Evolutionary conservation across 2,888 invertebrate species (phyloP).

Genomic region (Habrosyne pyritoides): DNA sequence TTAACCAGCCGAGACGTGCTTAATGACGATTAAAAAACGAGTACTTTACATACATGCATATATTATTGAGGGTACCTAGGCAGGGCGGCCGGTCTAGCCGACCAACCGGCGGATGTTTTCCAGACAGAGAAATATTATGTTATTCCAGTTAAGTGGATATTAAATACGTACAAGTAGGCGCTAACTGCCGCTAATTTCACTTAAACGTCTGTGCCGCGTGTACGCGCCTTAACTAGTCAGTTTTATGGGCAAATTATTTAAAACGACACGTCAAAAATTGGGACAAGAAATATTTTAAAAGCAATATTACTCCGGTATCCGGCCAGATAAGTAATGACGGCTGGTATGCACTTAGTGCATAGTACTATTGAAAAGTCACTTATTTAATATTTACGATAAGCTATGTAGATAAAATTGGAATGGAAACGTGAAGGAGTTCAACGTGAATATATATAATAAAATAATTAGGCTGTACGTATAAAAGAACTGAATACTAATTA

Average conservation of each 20-base stretch:
- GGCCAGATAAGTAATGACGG: not conserved
- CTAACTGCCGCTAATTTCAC: conserved; percentile 56
- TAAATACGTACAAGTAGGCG: conserved; percentile 52
- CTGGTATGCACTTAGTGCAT: not conserved
- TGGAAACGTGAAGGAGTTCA: too few species aligned
- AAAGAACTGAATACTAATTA: too few species aligned
- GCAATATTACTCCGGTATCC: conserved; percentile 3
- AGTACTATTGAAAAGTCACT: not conserved
- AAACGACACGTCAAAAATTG: conserved; percentile 31
- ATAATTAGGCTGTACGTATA: too few species aligned
- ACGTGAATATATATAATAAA: too few species aligned
- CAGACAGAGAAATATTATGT: conserved; percentile 56
- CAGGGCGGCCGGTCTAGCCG: conserved; percentile 22
- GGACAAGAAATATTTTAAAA: conserved; percentile 30
- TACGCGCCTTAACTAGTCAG: conserved; percentile 24
- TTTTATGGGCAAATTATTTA: conserved; percentile 43
- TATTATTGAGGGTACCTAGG: conserved; percentile 18
- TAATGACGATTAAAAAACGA: conserved; percentile 23
- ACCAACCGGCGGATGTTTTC: conserved; percentile 53
- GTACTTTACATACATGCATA: conserved; percentile 23
- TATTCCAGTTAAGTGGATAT: conserved; percentile 55
- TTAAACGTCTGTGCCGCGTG: conserved; percentile 31
- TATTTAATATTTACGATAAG: not conserved
- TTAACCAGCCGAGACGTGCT: conserved; percentile 19
- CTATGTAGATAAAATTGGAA: not conserved